Evolutionary conservation across 2,113 vertebrate genomes (phyloP).

Genomic region (Lagopus muta): DNA sequence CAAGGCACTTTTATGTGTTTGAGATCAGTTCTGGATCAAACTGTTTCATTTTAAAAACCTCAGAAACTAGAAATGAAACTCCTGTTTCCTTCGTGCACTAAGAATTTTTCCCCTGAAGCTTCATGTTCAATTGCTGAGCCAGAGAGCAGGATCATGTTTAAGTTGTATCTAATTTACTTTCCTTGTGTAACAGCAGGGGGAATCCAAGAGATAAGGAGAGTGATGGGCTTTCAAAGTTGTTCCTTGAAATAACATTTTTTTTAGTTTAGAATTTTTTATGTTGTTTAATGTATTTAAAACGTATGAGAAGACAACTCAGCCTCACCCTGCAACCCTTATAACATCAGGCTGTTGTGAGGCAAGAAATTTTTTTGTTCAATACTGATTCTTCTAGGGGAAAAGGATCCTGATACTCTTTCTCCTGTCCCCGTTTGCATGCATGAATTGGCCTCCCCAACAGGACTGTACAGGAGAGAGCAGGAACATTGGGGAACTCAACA

Average conservation of each 20-base stretch:
- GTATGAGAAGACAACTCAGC: background rate
- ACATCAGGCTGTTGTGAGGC: background rate
- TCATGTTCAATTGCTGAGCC: background rate
- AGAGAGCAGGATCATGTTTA: background rate
- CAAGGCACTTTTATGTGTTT: background rate
- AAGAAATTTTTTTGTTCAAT: background rate
- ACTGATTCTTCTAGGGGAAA: background rate
- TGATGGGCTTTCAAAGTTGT: background rate
- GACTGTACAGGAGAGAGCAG: background rate
- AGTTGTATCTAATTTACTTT: background rate
- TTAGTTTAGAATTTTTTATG: background rate
- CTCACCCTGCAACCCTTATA: background rate
- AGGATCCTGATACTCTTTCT: background rate
- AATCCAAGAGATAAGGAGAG: background rate
- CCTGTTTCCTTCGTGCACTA: background rate
- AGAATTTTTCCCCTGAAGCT: background rate
- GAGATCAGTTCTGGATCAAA: conserved; percentile 13
- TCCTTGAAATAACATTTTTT: background rate
- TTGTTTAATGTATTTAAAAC: background rate
- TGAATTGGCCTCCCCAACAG: background rate
- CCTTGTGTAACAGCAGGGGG: background rate
- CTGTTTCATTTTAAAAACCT: background rate
- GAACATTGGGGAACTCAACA: background rate
- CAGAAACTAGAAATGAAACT: background rate
- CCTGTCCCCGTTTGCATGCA: background rate